These are phyloP conservation scores for Forbesichthys papilliferus DNA, from an alignment of 2,113 vertebrate genomes.

Conservation along the genomic window DNA sequence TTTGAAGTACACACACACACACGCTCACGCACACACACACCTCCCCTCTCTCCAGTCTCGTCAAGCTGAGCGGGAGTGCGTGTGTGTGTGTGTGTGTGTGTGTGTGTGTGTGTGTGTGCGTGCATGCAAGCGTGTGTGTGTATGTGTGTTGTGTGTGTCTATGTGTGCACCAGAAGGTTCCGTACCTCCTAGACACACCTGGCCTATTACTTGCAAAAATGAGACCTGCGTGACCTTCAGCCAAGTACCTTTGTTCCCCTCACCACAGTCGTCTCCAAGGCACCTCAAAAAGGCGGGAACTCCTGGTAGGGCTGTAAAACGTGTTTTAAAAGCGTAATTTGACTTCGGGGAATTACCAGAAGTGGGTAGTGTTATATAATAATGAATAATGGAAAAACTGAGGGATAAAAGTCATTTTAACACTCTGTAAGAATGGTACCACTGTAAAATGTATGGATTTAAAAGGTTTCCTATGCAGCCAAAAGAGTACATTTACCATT, in stretches of 20 bases:
- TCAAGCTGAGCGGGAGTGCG: slow-evolving; percentile 19
- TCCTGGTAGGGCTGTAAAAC: slow-evolving; percentile 16
- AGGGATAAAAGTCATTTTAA: slow-evolving; percentile 38
- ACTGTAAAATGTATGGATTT: slow-evolving; percentile 37
- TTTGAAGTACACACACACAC: slow-evolving; percentile 59
- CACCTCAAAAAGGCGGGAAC: slow-evolving; percentile 28
- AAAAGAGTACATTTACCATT: slow-evolving; percentile 33
- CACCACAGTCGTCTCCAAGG: slow-evolving; percentile 18
- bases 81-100: slow-evolving; percentile 29
- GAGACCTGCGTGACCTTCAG: slow-evolving; percentile 66
- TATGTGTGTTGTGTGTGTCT: neutral
- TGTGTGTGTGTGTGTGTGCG: no score
- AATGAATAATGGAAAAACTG: slow-evolving; percentile 34
- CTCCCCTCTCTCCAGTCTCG: slow-evolving; percentile 2
- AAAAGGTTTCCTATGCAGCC: slow-evolving; percentile 29
- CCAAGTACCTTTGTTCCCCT: slow-evolving; percentile 59
- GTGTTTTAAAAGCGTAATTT: slow-evolving; percentile 19
- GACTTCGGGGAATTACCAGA: slow-evolving; percentile 36
- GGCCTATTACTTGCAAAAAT: slow-evolving; percentile 67
- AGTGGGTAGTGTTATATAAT: slow-evolving; percentile 22
- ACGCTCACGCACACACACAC: slow-evolving; percentile 8
- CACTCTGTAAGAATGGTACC: slow-evolving; percentile 11
- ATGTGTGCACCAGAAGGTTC: slow-evolving; percentile 37
- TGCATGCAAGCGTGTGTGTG: no score
- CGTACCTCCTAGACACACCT: slow-evolving; percentile 58